Evolutionary conservation across 2,113 vertebrate species (phyloP).

Genomic region (Turdus rufiventris): DNA sequence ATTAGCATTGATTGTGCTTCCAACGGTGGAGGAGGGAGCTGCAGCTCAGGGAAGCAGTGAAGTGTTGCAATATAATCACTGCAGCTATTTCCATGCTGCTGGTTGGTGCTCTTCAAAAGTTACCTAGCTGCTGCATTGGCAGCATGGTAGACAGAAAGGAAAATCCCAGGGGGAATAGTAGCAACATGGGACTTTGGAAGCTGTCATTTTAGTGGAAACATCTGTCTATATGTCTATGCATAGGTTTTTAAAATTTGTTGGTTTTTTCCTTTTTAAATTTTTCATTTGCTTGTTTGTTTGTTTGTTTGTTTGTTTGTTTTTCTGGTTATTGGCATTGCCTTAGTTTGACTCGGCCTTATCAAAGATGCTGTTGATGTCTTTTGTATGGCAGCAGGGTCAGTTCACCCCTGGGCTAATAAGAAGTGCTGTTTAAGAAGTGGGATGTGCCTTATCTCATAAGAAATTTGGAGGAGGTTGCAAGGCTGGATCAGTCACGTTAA

Average conservation of each 20-base stretch:
- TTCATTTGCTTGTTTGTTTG: no score
- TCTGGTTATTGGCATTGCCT: not conserved
- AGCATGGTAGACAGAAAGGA: not conserved
- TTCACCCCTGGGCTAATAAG: not conserved
- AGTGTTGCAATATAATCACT: slow-evolving; percentile 12
- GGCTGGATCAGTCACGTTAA: not conserved
- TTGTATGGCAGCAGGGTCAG: not conserved
- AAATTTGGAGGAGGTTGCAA: not conserved
- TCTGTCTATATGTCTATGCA: not conserved
- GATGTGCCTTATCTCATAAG: not conserved
- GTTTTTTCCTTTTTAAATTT: not conserved
- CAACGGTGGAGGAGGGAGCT: slow-evolving; percentile 16
- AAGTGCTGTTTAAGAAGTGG: not conserved
- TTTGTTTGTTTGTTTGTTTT: not conserved
- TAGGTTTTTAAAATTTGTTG: fast-evolving
- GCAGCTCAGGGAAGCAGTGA: slow-evolving; percentile 14
- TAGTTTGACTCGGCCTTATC: not conserved
- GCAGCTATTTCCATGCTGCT: not conserved
- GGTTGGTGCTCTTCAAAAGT: not conserved
- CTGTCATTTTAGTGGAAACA: not conserved
- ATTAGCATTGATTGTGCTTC: slow-evolving; percentile 50
- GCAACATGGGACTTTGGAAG: not conserved
- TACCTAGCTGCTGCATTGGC: not conserved
- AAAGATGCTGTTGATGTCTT: not conserved
- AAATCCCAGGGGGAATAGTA: not conserved